Evolutionary conservation across 2,888 invertebrate species (phyloP).

Genomic region (Tetragnatha montana): DNA sequence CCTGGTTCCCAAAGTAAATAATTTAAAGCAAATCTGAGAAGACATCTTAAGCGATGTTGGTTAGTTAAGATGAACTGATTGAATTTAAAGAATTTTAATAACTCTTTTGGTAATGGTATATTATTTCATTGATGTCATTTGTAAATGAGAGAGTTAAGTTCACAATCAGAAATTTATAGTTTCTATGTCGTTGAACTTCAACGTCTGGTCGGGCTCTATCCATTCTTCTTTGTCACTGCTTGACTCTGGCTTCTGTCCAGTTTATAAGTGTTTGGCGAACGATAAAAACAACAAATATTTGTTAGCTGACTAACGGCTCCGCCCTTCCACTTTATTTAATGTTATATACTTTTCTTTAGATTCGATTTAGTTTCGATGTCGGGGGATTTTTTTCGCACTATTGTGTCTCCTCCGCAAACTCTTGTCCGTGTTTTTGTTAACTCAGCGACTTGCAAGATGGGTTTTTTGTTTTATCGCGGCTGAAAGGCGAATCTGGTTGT

Average conservation of each 20-base stretch:
- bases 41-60: too few relatives aligned
- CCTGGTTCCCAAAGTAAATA: too few relatives aligned
- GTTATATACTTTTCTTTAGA: not conserved
- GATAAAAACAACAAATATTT: not conserved
- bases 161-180: too few relatives aligned
- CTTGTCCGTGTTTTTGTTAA: slow-evolving; percentile 12
- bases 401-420: not conserved
- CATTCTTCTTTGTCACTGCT: too few relatives aligned
- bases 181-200: too few relatives aligned
- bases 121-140: too few relatives aligned
- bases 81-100: too few relatives aligned
- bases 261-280: not conserved
- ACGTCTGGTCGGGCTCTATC: too few relatives aligned
- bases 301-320: slow-evolving; percentile 1
- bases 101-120: too few relatives aligned
- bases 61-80: too few relatives aligned
- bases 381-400: not conserved
- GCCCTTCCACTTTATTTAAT: not conserved
- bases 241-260: not conserved
- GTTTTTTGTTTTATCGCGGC: not conserved
- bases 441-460: slow-evolving; percentile 19
- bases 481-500: not conserved
- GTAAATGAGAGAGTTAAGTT: too few relatives aligned
- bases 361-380: slow-evolving; percentile 10
- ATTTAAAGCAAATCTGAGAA: too few relatives aligned